Evolutionary conservation across 2,113 vertebrate genomes (phyloP), one percentile per base, ranked within the genome.

Genomic region (Rissa tridactyla): DNA sequence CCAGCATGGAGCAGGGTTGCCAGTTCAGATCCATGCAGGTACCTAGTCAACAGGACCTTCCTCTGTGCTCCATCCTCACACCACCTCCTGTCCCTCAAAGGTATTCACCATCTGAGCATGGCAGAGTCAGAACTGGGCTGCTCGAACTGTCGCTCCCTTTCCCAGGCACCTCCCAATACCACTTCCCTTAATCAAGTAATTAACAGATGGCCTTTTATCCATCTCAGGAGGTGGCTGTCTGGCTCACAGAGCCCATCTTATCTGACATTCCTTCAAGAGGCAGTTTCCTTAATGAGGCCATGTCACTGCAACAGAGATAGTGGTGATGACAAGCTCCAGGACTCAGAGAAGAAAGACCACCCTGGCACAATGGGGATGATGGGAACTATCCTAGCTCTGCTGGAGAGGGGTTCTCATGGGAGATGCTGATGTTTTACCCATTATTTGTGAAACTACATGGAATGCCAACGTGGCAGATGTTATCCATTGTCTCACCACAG

Each of bases 401-500:
- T 69, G 40, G 72, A 82, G 77, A 47, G 8, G 12, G 18, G 2
- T 36, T 90, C 92, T 68, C 69, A 9, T 30, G 93, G 90, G 92
- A 94, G 26, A 55, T 57, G 10, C 5, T 84, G 69, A 69, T 64
- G 65, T 57, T 91, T 88, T 69, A 79, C 57, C 58, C 81, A 94
- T 94, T 92, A 94, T 88, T 94, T 95, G 61, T 76, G 88, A 92
- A 96, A 89, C 34, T 64, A 15, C 70, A 62, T 0, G 4, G 61
- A 61, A 76, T 79, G 88, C 36, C 83, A 91, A 52, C 19, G 3
- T 16, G 73, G 73, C 92, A 92, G 94, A 89, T 95, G 83, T 95
- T 94, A 94, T 36, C 84, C 86, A 95, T 94, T 95, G 36, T 92
- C 86, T 86, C 49, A 58, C 69, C 77, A 61, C 65, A 72, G 77